Conservation (phyloP, 2,113 vertebrate species). For the Oryzias javanicus region DNA sequence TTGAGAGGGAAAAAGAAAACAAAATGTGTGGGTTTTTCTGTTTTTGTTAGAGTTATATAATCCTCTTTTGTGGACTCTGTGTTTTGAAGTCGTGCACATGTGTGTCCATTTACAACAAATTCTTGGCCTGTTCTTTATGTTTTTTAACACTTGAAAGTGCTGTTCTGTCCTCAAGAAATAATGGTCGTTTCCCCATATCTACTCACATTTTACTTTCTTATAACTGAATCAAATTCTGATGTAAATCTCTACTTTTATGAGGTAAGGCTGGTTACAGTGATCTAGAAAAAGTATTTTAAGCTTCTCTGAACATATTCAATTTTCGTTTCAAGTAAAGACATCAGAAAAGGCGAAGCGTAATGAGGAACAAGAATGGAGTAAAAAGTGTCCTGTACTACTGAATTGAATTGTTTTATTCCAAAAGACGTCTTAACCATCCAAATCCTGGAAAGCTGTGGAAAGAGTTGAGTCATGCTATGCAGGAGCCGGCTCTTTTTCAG, state of each 20-base stretch:
- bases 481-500: conserved; percentile 15
- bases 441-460: conserved; percentile 14
- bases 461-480: conserved; percentile 16
- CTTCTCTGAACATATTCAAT: too few species aligned
- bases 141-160: conserved; percentile 6
- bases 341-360: too few species aligned
- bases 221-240: too few species aligned
- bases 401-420: conserved; percentile 3
- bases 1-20: conserved; percentile 4
- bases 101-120: conserved; percentile 2
- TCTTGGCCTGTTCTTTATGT: conserved; percentile 5
- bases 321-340: too few species aligned
- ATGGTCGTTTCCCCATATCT: conserved; percentile 1
- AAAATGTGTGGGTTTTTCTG: conserved; percentile 6
- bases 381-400: too few species aligned
- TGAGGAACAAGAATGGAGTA: too few species aligned
- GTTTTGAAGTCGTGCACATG: background rate
- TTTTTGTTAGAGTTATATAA: conserved; percentile 14
- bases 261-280: too few species aligned
- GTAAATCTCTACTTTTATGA: too few species aligned
- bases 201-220: background rate
- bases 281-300: too few species aligned
- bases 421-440: conserved; percentile 36
- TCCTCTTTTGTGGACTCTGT: conserved; percentile 4
- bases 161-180: conserved; percentile 19